Conservation (phyloP, 1,140 invertebrate genomes). For the Acyrthosiphon pisum region DNA sequence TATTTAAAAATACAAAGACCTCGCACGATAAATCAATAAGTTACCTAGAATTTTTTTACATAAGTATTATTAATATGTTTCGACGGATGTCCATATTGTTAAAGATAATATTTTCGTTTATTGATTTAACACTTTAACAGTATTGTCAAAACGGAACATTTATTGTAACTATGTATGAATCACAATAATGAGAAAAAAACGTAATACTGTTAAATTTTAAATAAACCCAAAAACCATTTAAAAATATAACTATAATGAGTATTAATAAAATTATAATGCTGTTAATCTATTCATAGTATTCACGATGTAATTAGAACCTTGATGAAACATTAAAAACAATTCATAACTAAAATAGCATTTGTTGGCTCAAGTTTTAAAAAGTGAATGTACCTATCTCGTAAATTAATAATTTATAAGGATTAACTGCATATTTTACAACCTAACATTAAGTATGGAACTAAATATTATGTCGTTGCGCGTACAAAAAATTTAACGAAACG, state of each 20-base stretch:
- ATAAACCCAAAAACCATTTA: not conserved
- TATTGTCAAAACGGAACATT: not conserved
- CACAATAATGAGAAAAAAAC: not conserved
- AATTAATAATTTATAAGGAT: slow-evolving; percentile 14
- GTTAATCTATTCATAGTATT: not conserved
- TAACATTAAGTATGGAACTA: not conserved
- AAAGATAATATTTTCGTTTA: not conserved
- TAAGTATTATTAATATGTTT: not conserved
- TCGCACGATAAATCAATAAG: not conserved
- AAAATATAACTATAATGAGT: not conserved
- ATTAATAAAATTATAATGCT: not conserved
- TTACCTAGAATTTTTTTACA: not conserved
- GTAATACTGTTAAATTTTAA: not conserved
- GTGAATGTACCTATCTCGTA: not conserved
- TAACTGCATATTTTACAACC: not conserved
- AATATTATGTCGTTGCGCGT: not conserved
- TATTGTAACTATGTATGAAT: not conserved
- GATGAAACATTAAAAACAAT: not conserved
- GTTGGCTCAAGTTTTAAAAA: not conserved
- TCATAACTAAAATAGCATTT: not conserved
- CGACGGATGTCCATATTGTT: no score
- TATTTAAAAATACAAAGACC: not conserved
- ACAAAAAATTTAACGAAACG: not conserved
- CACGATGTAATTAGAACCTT: not conserved
- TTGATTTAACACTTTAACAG: not conserved